Base-by-base conservation (phyloP, 1,140 invertebrate genomes). In the Drosophila truncata region DNA sequence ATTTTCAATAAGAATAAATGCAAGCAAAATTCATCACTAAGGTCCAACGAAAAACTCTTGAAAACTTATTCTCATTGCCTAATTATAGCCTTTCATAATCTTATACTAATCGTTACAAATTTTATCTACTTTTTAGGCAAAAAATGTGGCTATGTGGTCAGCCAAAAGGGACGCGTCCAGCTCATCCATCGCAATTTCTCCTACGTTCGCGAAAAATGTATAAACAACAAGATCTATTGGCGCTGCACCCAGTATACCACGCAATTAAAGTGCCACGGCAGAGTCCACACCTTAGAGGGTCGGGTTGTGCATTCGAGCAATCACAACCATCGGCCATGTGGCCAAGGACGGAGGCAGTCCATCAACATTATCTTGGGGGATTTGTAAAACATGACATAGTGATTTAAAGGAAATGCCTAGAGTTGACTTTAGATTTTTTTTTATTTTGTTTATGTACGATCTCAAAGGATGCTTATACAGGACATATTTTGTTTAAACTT, bases 171-270 rank as follows among this genome's bases (percentile, higher is more conserved):
- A 23, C 82, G 86, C 13, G 74, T 72, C 2, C 52, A 92, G 39
- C 47, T 93, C 29, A 37, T 71, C 10, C 57, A 80, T 14, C 58
- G 75, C 6, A 86, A 84, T 10, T 92, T 62, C 61, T 80, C 74
- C 57, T 93, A 91, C 50, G 87, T 93, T 5, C 77, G 77, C 8
- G 92, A 93, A 46, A 93, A 93, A 59, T 44, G 47, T 25, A 65
- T 91, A 10, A 80, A 82, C 3, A 50, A 54, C 5, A 93, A 93
- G 41, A 81, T 80, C 6, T 93, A 92, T 50, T 93, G 92, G 91
- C 77, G 92, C 29, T 93, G 92, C 62, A 91, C 82, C 1, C 82
- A 92, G 29, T 93, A 93, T 35, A 93, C 92, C 10, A 92, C 92
- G 20, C 33, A 42, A 10, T 9, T 69, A 1, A 91, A 78, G 54